Base-by-base conservation (phyloP, 2,888 invertebrate genomes). In the Chrysolina americana region DNA sequence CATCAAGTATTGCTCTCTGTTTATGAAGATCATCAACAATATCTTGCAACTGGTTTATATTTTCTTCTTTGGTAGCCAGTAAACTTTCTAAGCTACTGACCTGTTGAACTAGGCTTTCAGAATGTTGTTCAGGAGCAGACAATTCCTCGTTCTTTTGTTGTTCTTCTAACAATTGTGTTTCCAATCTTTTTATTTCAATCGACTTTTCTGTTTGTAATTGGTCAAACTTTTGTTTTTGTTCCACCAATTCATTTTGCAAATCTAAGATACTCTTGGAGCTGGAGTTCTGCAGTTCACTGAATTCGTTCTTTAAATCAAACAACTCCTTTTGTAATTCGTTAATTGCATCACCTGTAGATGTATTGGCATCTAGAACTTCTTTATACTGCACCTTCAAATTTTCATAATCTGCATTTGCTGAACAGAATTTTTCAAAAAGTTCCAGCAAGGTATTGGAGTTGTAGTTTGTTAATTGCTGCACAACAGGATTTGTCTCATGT, bases 231-330 rank as follows among this genome's bases (percentile, higher is more conserved):
- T 72, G 65, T 50, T 81, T 78, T 48, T 77, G 74, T 19, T 78
- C 63, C 28, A 77, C 66, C 83, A 80, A 44, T 9, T 73, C 72
- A 4, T 44, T 64, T n/a, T 75, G 69, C 28, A 85, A 78, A 47
- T 85, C 85, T 41, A 84, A 77, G 82, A 62, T 81, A 80, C 72
- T 81, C 83, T 59, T 83, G 76, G 69, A 36, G 5, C 21, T 68
- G 23, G 71, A 68, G 47, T 48, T 56, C 66, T 77, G 65, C 3
- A 76, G 63, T 17, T 78, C 59, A 4, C 63, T 56, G 17, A 71
- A 71, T 21, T 53, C 64, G 59, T 64, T 66, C 21, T 48, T 56
- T 13, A 70, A 69, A 13, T 66, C 65, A 15, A 41, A 28, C 28
- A 74, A 23, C 50, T 74, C 53, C 47, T 70, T 41, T 59, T 71